Conservation (phyloP, 2,797 vertebrate species). For the Eulemur albifrons region DNA sequence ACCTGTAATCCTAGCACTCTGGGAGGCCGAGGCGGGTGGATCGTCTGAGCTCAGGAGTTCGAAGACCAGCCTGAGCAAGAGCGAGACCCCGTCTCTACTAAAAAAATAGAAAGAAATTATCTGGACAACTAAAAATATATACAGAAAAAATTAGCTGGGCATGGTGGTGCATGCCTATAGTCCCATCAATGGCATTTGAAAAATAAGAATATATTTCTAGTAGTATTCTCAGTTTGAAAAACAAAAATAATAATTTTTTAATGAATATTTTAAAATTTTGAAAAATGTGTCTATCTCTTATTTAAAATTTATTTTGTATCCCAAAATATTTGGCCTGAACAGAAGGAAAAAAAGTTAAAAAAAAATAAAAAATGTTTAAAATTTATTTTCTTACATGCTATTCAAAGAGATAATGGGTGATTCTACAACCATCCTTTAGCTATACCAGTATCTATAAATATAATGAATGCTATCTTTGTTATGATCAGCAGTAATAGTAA, state of each 20-base stretch:
- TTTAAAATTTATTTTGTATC: constrained; percentile 6
- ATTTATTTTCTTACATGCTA: not conserved
- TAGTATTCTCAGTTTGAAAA: not conserved
- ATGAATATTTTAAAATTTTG: not conserved
- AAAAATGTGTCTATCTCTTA: not conserved
- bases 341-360: no score
- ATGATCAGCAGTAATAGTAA: not conserved
- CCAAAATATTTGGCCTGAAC: no score
- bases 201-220: not conserved
- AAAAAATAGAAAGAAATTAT: no score
- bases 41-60: no score
- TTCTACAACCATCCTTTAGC: not conserved
- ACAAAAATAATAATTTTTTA: not conserved
- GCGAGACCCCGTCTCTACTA: no score
- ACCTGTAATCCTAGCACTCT: no score
- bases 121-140: no score
- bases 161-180: no score
- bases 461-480: no score
- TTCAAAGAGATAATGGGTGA: not conserved
- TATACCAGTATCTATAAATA: not conserved
- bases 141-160: no score
- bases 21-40: no score
- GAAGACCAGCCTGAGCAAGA: no score
- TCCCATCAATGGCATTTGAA: not conserved
- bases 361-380: not conserved